A percentile compares a stretch with the other conserved stretches of the same genome.
These are phyloP conservation scores for Lophura nycthemera DNA, from an alignment of 2,113 vertebrate genomes.

Conservation along the genomic window DNA sequence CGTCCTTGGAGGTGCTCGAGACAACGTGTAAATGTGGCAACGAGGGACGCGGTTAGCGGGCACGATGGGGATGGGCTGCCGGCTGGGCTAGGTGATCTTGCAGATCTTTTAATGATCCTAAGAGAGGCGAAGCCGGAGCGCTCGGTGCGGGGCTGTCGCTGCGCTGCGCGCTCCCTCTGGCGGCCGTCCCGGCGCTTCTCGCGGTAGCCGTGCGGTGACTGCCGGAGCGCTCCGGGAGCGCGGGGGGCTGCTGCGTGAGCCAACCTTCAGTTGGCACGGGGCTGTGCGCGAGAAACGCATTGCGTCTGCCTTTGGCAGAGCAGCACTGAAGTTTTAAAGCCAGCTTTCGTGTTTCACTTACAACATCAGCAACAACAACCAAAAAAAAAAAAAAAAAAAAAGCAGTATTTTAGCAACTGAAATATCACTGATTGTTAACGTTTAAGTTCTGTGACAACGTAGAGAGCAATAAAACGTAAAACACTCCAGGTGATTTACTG, in stretches of 20 bases:
- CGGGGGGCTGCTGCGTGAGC: neutral
- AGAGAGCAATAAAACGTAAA: neutral
- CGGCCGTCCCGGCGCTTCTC: too few species aligned
- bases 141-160: neutral
- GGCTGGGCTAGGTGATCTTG: too few species aligned
- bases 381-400: too few species aligned
- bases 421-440: neutral
- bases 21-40: too few species aligned
- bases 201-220: too few species aligned
- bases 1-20: too few species aligned
- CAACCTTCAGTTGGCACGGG: rapidly evolving
- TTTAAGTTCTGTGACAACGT: neutral
- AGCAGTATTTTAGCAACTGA: neutral
- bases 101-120: too few species aligned
- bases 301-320: neutral
- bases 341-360: neutral
- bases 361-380: too few species aligned
- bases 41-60: too few species aligned
- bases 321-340: neutral
- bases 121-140: too few species aligned
- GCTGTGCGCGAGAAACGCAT: neutral
- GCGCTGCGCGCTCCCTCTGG: neutral
- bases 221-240: too few species aligned
- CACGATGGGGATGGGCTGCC: too few species aligned
- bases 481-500: neutral